Conservation (phyloP, 2,113 vertebrate species). For the Aegithalos caudatus region DNA sequence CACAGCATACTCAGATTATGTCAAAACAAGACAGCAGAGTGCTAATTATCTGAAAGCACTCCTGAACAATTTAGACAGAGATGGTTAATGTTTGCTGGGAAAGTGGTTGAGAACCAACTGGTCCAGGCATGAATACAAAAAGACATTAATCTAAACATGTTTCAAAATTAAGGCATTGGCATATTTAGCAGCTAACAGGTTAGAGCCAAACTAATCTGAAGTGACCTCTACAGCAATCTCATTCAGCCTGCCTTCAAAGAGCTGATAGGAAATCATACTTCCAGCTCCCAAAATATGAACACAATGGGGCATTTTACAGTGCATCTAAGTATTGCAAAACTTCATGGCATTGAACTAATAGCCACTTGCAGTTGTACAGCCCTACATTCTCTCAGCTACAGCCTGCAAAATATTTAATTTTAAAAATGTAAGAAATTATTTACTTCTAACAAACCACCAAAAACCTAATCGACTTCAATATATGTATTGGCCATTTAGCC, state of each 20-base stretch:
- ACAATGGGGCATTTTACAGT: neutral
- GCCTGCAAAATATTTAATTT: neutral
- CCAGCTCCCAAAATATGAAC: neutral
- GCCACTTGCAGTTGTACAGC: neutral
- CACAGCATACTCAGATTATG: neutral
- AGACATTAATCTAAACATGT: neutral
- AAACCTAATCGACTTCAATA: neutral
- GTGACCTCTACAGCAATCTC: neutral
- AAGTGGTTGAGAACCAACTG: neutral
- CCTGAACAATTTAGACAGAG: neutral
- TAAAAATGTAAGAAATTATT: neutral
- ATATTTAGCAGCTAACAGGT: neutral
- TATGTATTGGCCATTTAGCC: neutral
- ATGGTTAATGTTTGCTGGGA: neutral
- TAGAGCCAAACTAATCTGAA: neutral
- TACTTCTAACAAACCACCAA: neutral
- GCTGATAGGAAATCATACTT: neutral
- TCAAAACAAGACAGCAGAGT: conserved; percentile 27
- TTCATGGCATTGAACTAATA: neutral
- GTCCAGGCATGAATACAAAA: neutral
- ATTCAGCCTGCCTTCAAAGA: neutral
- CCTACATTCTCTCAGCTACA: neutral
- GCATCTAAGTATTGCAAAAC: neutral
- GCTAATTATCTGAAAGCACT: neutral
- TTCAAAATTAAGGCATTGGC: neutral